A percentile compares a stretch with the other conserved stretches of the same genome.
Conservation (phyloP, 2,113 vertebrate species). For the Silurus glanis region DNA sequence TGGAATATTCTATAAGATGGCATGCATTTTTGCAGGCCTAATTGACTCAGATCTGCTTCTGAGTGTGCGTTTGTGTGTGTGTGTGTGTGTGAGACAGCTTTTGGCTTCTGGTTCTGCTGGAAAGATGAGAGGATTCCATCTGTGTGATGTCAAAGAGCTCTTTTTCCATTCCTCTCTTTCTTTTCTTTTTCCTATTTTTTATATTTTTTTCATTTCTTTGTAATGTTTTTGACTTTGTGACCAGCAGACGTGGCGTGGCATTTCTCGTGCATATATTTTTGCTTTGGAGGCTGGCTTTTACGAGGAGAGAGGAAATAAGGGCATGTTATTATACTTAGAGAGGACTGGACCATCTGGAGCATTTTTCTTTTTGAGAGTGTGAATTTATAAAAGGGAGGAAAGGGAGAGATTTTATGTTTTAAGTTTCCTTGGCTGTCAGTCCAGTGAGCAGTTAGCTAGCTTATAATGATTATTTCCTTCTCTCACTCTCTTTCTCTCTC, state of each 20-base stretch:
- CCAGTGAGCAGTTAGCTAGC: conserved; percentile 26
- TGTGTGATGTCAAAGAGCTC: conserved; percentile 55
- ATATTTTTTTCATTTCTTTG: conserved; percentile 2
- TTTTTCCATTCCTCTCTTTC: conserved; percentile 30
- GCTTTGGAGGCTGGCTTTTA: conserved; percentile 29
- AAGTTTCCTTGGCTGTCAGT: conserved; percentile 31
- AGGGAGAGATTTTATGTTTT: conserved; percentile 3
- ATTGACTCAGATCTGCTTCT: conserved; percentile 45
- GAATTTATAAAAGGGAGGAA: conserved; percentile 47
- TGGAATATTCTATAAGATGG: conserved; percentile 42
- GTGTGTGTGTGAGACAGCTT: not conserved
- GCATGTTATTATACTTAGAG: conserved; percentile 23
- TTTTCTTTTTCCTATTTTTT: conserved; percentile 32
- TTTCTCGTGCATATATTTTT: conserved; percentile 64
- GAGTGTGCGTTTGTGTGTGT: not conserved
- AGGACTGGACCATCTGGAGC: conserved; percentile 27
- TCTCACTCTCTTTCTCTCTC: conserved; percentile 1
- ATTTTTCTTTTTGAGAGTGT: conserved; percentile 20
- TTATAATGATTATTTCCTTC: not conserved
- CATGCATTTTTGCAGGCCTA: conserved; percentile 47
- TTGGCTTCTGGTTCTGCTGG: conserved; percentile 40
- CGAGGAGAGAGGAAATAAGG: conserved; percentile 17
- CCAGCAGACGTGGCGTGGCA: conserved; percentile 66
- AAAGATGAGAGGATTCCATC: conserved; percentile 58
- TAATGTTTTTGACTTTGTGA: conserved; percentile 71